These are phyloP conservation scores for Ceyx margarethae DNA, from an alignment of 2,113 vertebrate genomes.

Conservation along the genomic window DNA sequence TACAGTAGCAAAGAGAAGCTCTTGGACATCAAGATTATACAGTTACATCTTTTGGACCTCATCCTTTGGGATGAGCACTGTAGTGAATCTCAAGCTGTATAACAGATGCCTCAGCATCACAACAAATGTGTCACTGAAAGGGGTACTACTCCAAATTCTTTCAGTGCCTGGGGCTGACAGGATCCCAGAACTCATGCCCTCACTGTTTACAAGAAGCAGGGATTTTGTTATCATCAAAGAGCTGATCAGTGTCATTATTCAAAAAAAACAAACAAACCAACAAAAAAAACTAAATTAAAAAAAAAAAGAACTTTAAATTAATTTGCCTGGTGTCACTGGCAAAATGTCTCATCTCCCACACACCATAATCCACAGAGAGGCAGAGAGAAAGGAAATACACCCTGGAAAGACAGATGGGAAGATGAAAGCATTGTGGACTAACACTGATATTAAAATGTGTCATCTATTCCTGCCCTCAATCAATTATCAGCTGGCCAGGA, in stretches of 20 bases:
- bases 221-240: background rate
- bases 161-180: background rate
- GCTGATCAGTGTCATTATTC: background rate
- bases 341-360: constrained; percentile 36
- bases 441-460: background rate
- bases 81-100: background rate
- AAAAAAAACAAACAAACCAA: background rate
- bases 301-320: constrained; percentile 26
- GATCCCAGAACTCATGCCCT: background rate
- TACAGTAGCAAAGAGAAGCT: background rate
- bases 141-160: background rate
- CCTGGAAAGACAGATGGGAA: constrained; percentile 35
- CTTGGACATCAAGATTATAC: background rate
- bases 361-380: background rate
- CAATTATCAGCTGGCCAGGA: background rate
- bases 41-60: background rate
- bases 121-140: background rate
- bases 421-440: constrained; percentile 39
- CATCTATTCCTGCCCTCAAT: background rate
- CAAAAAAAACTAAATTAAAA: background rate
- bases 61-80: background rate
- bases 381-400: background rate
- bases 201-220: background rate
- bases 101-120: background rate
- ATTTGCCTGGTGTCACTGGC: constrained; percentile 33